Base-by-base conservation (phyloP, 2,113 vertebrate genomes). In the Cettia cetti region DNA sequence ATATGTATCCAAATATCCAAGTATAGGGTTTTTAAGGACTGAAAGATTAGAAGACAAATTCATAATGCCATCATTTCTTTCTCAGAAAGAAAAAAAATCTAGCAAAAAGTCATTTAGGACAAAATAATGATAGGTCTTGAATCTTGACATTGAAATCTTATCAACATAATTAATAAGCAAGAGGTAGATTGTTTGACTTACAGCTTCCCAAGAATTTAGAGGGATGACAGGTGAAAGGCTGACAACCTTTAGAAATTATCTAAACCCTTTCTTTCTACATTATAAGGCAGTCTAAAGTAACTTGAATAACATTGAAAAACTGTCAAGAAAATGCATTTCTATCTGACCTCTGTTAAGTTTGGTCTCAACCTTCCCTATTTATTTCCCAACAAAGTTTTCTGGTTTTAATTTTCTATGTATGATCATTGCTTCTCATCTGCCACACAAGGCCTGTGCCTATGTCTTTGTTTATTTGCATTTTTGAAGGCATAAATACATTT, bases 341-440 rank as follows among this genome's bases (percentile, higher is more conserved):
- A 83, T 13, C 15, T 54, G 15, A 64, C 11, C 11, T 82, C 2
- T 37, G 2, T 8, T 64, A 79, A 84, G 12, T 52, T 52, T 27
- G 27, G 5, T 82, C 77, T 91, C 53, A 65, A 10, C 5, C 3
- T 52, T 64, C 10, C 4, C 30, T 59, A 35, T 21, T 49, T 44
- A 14, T 40, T 82, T 84, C 59, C 16, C 42, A 31, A 11, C 7
- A 26, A 81, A 40, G 9, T 53, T 92, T 53, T 79, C 49, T 82
- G 12, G 9, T 23, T 80, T 11, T 7, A 44, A 1, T 61, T 77
- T 83, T 80, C 37, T 63, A 8, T 27, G 11, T 53, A 10, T 10
- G 7, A 18, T 47, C 10, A 19, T 49, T n/a, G 20, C 7, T 31
- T 10, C 6, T 82, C 0, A 0, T 47, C 17, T 27, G 4, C 23